Percentiles rank a stretch among this genome's conserved stretches.
Conservation (phyloP, 2,113 vertebrate species). For the Gymnobelideus leadbeateri region DNA sequence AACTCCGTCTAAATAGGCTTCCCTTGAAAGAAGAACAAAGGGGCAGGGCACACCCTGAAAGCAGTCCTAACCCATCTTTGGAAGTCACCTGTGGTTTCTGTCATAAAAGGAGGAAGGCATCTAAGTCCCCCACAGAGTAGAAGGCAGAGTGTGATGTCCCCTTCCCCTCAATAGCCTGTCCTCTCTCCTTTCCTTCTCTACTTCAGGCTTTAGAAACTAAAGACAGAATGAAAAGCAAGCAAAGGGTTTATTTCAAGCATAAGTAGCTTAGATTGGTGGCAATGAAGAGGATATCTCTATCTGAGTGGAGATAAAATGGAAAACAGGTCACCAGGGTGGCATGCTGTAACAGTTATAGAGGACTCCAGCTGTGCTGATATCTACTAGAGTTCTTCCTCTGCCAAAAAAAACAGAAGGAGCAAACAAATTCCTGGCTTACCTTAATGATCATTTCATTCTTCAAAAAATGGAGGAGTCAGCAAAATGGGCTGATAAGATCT, state of each 20-base stretch:
- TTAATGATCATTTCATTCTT: not conserved
- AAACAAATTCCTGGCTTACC: not conserved
- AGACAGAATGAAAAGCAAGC: not conserved
- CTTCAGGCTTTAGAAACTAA: not conserved
- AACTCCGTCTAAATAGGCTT: not conserved
- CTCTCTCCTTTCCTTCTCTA: not conserved
- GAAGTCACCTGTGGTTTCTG: not conserved
- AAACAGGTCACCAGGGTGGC: not conserved
- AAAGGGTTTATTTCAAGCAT: not conserved
- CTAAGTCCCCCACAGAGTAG: not conserved
- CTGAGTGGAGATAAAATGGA: not conserved
- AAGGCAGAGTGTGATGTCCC: not conserved
- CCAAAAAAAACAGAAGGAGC: not conserved
- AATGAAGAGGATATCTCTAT: no score
- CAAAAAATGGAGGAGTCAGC: not conserved
- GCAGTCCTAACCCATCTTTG: not conserved
- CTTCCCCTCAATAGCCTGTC: not conserved
- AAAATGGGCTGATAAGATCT: no score
- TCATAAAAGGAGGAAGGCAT: not conserved
- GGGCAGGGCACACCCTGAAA: no score
- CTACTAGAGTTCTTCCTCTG: not conserved
- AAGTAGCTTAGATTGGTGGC: no score
- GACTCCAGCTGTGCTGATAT: not conserved
- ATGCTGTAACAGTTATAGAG: not conserved
- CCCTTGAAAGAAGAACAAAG: not conserved